Base-by-base conservation (phyloP, 2,113 vertebrate species). In the Monarcha castaneiventris region DNA sequence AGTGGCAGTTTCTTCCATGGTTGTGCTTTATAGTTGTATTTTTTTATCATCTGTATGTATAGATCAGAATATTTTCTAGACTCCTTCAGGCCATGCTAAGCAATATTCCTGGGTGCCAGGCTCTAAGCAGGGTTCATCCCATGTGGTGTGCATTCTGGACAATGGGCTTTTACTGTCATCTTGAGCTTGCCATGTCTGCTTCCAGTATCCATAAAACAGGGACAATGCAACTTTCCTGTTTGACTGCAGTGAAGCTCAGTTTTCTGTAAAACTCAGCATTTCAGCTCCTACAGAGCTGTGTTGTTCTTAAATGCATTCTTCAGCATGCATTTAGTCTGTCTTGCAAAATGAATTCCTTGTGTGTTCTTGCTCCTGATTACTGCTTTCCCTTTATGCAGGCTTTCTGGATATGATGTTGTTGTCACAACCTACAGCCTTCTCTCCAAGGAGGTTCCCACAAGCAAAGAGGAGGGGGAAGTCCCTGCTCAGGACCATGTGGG, bases 371-470 rank as follows among this genome's bases (percentile, higher is more conserved):
- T 78, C 52, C 63, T 81, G 8, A 86, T 81, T 26, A 55, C 33
- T 89, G 51, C 43, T 11, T 75, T 90, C 3, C 79, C 66, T 94
- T 90, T 75, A 2, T 35, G 18, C 93, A 99, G 99, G 56, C 98
- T 99, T 43, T 98, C 99, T 16, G 97, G 96, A 33, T 98, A 99
- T 44, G 99, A 99, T 67, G 97, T 99, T 30, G 99, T 99, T 85
- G 98, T 99, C 94, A 99, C 99, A 80, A 99, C 99, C 10, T 99
- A 99, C 74, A 98, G 97, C 91, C 97, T 99, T 89, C 96, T 99
- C 37, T 98, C 98, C 52, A 99, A 99, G 91, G 99, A 99, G 97
- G 95, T 99, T 73, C 98, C 98, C 13, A 97, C 98, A 41, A 96
- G 95, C 64, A 99, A 99, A 95, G 98, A 98, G 49, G 98, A 98